Base-by-base conservation (phyloP, 2,888 invertebrate species). In the Argyra leucocephala region DNA sequence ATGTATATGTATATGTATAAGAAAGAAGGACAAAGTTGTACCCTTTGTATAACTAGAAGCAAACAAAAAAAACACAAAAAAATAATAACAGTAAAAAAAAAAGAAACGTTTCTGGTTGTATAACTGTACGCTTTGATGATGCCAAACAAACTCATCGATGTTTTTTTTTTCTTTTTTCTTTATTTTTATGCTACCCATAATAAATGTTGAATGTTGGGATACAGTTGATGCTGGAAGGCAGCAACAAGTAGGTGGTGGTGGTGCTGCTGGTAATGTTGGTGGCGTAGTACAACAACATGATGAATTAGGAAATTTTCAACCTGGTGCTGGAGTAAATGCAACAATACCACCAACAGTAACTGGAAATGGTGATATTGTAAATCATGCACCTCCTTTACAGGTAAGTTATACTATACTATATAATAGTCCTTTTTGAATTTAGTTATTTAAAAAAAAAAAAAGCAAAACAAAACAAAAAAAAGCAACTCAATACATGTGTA, bases 291-390 rank as follows among this genome's bases (percentile, higher is more conserved):
- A 22, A 58, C 58, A 58, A 58, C 61, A 26, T 7, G 18, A 21
- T 9, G 60, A 60, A 22, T 22, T 22, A 22, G 60, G 60, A 15
- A 60, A 1, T 23, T 22, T 22, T 22, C 12, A 22, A 58, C 9
- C 22, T 22, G 65, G 64, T 68, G 58, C 61, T 59, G 61, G 65
- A 57, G 63, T 69, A 60, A 60, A 64, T 60, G 64, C 70, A 62
- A 71, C 70, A 70, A 67, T 70, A 59, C 81, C 67, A 82, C 81
- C 67, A 82, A 81, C 71, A 83, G 84, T 62, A 83, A 79, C 81
- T 58, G 85, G 84, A 69, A 88, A 88, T 75, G 87, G 86, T 23
- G 86, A 87, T 72, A 80, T 85, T 70, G 78, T 81, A 36, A 82
- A 82, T 71, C 85, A 85, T 74, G 81, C 84, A 61, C 86, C 88